phyloP scores from a whole-genome alignment of 2,888 invertebrate genomes.

The Parthenolecanium corni region DNA sequence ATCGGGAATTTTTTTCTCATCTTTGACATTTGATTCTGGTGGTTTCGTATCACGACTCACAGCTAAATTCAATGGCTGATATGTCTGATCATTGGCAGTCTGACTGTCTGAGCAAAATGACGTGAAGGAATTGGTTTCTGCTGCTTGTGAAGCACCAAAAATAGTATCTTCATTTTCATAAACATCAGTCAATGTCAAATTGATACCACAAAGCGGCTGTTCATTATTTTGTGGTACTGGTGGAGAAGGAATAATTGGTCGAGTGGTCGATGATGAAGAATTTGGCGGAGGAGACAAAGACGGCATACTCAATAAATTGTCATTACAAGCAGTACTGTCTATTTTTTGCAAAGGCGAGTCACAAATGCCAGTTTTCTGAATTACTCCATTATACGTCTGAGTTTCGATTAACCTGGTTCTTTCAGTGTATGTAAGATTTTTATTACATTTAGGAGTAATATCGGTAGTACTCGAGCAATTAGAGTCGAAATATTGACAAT shows the following conservation, averaged over 20 bases:
- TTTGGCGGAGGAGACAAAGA: constrained; percentile 6
- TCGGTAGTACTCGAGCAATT: background rate
- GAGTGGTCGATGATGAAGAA: background rate
- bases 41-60: background rate
- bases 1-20: too few relatives aligned
- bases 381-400: background rate
- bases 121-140: background rate
- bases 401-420: background rate
- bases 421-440: background rate
- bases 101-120: background rate
- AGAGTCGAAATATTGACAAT: constrained; percentile 1
- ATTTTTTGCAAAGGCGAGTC: background rate
- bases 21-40: too few relatives aligned
- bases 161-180: constrained; percentile 9
- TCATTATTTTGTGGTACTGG: background rate
- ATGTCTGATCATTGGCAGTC: background rate
- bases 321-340: background rate
- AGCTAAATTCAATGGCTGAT: constrained; percentile 17
- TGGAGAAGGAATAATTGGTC: too few relatives aligned
- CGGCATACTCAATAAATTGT: constrained; percentile 18
- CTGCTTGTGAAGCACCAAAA: background rate
- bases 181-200: constrained; percentile 14
- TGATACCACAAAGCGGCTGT: background rate
- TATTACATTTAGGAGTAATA: background rate
- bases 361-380: constrained; percentile 18